Percentiles rank a stretch among this genome's conserved stretches.
Conservation (phyloP, 2,113 vertebrate species). For the Syngnathus floridae region DNA sequence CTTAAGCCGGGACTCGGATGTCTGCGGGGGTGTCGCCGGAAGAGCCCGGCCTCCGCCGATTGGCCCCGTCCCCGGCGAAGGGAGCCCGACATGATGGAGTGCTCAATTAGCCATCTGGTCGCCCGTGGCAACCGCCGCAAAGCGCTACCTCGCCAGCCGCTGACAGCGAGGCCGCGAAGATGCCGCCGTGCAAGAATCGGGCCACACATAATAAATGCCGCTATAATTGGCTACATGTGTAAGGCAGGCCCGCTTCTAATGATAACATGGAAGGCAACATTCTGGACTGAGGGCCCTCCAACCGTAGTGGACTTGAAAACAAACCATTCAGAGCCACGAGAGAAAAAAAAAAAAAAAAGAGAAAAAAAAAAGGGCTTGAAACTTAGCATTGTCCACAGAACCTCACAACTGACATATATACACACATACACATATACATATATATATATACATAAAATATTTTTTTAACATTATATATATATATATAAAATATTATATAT, state of each 20-base stretch:
- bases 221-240: conserved; percentile 18
- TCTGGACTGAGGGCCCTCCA: too few relatives aligned
- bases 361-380: not conserved
- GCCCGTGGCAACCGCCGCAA: conserved; percentile 54
- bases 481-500: too few relatives aligned
- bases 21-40: conserved; percentile 42
- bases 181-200: conserved; percentile 5
- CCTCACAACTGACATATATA: too few relatives aligned
- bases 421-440: too few relatives aligned
- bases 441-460: too few relatives aligned
- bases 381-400: not conserved
- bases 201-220: conserved; percentile 4
- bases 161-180: conserved; percentile 42
- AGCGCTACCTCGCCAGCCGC: conserved; percentile 39
- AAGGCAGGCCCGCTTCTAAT: not conserved
- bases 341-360: not conserved
- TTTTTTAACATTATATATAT: too few relatives aligned
- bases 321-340: not conserved
- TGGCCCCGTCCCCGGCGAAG: conserved; percentile 57
- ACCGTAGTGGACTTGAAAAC: not conserved
- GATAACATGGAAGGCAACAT: conserved; percentile 1
- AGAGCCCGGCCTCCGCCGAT: conserved; percentile 50
- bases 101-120: conserved; percentile 67
- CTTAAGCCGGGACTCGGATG: conserved; percentile 50
- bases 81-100: conserved; percentile 64